Conservation (phyloP, 1,140 invertebrate genomes). For the Hyles vespertilio region DNA sequence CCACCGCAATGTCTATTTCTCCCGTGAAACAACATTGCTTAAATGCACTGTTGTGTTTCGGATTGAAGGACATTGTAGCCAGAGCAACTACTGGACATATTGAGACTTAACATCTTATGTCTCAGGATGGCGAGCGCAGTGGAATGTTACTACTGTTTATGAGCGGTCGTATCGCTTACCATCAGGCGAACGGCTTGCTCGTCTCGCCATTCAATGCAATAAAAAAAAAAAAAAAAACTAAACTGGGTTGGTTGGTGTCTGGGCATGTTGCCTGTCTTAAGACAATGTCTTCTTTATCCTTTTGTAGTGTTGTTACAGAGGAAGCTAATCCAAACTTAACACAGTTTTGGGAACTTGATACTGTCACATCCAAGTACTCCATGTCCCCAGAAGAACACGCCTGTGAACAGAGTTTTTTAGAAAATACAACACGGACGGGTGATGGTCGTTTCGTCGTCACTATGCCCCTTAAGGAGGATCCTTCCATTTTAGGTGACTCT, state of each 20-base stretch:
- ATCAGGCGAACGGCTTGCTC: no score
- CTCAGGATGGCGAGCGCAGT: no score
- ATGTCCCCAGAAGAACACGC: conserved; percentile 21
- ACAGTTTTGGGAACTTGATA: conserved; percentile 26
- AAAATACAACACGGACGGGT: conserved; percentile 7
- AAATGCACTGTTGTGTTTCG: no score
- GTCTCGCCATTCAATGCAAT: no score
- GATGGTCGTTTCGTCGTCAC: conserved; percentile 6
- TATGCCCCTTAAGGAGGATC: conserved; percentile 10
- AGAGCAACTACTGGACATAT: no score
- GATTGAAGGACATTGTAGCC: no score
- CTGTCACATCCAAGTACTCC: conserved; percentile 9
- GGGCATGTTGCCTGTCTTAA: conserved; percentile 1
- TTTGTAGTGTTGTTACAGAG: background rate
- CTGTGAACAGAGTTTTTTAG: conserved; percentile 21
- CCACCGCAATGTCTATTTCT: no score
- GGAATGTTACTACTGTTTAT: no score
- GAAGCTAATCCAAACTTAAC: conserved; percentile 9
- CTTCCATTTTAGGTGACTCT: conserved; percentile 10
- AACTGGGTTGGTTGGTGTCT: conserved; percentile 30
- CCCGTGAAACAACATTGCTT: no score
- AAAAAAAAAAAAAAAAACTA: no score
- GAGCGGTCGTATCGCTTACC: no score
- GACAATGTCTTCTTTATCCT: background rate
- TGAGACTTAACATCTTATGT: no score